phyloP scores from a whole-genome alignment of 2,113 vertebrate genomes.

The Cryptomyrus ogoouensis region DNA sequence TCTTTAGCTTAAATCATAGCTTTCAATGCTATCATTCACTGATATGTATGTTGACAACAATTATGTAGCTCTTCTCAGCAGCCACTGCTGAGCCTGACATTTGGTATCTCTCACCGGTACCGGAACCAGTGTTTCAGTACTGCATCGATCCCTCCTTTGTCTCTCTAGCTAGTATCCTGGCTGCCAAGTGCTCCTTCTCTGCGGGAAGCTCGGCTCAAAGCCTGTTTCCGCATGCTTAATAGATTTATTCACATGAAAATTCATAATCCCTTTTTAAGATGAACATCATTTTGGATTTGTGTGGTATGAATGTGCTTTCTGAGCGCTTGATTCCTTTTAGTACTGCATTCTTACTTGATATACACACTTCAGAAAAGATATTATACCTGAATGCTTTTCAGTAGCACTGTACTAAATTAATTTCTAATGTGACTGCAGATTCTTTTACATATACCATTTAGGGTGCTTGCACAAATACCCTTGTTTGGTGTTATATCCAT shows the following conservation, averaged over 20 bases:
- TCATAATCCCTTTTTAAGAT: neutral
- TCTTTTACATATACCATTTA: neutral
- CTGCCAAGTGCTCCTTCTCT: neutral
- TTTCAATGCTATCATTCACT: neutral
- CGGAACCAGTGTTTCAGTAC: neutral
- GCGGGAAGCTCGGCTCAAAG: neutral
- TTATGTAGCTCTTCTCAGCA: neutral
- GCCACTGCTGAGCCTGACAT: neutral
- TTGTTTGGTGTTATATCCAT: neutral
- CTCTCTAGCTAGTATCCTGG: neutral
- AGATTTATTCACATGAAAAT: constrained; percentile 1
- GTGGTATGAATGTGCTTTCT: neutral
- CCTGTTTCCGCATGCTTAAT: neutral
- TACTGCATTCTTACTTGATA: neutral
- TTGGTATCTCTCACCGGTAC: neutral
- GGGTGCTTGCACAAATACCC: neutral
- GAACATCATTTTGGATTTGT: neutral
- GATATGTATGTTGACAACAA: neutral
- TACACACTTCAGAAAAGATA: neutral
- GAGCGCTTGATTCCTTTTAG: neutral
- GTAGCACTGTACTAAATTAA: neutral
- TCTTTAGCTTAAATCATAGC: neutral
- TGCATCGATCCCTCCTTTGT: neutral
- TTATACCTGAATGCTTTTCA: neutral
- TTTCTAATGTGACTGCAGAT: neutral